phyloP scores from a whole-genome alignment of 23 tunicate species.

The Trididemnum clinides region DNA sequence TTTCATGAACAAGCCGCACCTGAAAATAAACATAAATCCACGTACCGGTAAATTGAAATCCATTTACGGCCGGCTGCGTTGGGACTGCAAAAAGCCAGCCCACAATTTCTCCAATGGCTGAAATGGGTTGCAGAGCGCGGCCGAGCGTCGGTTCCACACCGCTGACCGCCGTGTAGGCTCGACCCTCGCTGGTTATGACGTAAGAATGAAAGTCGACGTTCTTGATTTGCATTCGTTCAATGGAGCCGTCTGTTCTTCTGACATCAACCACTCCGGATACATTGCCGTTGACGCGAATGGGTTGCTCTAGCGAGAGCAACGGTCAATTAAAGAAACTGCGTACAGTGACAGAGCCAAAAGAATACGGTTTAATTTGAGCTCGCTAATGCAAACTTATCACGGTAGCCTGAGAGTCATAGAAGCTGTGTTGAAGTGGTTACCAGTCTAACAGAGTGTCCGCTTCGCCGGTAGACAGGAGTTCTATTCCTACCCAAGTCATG shows the following conservation, averaged over 20 bases:
- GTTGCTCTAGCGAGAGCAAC: constrained; percentile 33
- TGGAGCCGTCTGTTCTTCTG: constrained; percentile 3
- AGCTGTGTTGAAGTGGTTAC: too few species aligned
- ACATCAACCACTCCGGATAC: constrained; percentile 68
- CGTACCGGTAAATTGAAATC: constrained; percentile 84
- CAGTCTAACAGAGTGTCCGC: too few species aligned
- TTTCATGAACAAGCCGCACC: too few species aligned
- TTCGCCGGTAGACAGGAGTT: too few species aligned
- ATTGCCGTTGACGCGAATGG: constrained; percentile 61
- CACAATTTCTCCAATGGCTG: constrained; percentile 57
- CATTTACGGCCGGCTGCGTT: constrained; percentile 60
- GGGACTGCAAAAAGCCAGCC: constrained; percentile 86
- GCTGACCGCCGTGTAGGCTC: constrained; percentile 73
- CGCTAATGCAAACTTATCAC: too few species aligned
- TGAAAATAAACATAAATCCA: not conserved
- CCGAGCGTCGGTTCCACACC: constrained; percentile 53
- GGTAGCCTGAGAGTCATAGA: too few species aligned
- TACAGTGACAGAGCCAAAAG: too few species aligned
- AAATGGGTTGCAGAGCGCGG: constrained; percentile 64
- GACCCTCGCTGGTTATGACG: constrained; percentile 57
- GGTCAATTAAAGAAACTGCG: too few species aligned
- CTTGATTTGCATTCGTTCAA: not conserved
- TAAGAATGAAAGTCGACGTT: constrained; percentile 52
- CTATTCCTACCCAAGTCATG: too few species aligned
- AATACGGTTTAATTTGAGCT: too few species aligned